phyloP scores from a whole-genome alignment of 2,888 invertebrate species.

The Chrysolina americana region DNA sequence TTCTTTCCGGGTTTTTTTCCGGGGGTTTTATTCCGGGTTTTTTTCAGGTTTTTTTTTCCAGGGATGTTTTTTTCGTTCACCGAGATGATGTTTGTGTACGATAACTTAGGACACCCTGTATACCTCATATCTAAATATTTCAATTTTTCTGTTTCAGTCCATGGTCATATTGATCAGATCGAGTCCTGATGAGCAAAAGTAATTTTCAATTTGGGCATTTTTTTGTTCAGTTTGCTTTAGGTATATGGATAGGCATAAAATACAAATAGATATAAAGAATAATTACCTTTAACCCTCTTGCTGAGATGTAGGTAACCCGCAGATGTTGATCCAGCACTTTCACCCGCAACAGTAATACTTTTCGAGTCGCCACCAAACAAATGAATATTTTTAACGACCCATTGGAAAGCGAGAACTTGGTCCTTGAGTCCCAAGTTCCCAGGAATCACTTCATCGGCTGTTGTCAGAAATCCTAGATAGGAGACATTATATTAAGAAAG shows the following conservation, averaged over 20 bases:
- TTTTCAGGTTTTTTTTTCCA: no score
- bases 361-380: constrained; percentile 36
- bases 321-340: constrained; percentile 40
- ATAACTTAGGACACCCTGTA: no score
- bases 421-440: constrained; percentile 40
- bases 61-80: no score
- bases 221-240: not conserved
- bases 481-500: not conserved
- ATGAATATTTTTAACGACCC: constrained; percentile 34
- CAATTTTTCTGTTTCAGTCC: no score
- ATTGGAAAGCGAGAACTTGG: constrained; percentile 34
- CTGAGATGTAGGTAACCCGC: constrained; percentile 40
- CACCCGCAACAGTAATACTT: constrained; percentile 37
- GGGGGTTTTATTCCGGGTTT: no score
- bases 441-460: constrained; percentile 37
- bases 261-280: not conserved
- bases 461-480: constrained; percentile 39
- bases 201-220: no score
- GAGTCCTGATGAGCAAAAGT: no score
- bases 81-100: no score
- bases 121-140: no score
- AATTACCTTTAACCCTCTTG: constrained; percentile 30
- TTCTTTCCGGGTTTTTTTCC: no score
- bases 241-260: not conserved
- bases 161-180: no score